Base-by-base conservation (phyloP, 1,140 invertebrate genomes). In the Penaeus indicus region DNA sequence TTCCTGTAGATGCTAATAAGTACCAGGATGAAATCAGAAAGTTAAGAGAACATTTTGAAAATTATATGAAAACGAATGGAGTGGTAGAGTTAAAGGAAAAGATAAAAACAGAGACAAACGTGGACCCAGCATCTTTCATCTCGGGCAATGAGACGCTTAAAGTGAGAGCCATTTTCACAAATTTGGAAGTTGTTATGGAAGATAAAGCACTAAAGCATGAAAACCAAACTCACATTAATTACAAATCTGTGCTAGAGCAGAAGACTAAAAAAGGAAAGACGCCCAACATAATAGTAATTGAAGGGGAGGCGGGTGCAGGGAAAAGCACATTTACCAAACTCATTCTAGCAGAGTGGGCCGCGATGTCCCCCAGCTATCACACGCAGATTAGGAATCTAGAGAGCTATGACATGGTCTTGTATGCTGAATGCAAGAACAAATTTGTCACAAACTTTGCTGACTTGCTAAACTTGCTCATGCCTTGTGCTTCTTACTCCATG, bases 71-170 rank as follows among this genome's bases (percentile, higher is more conserved):
- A 54, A 54, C 5, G 1, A 16, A 13, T 13, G 54, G 54, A 54
- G 54, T 54, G 54, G 4, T 16, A 54, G 54, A 54, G 54, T 5
- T 54, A 16, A 54, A 54, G 16, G 54, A 54, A 1, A 54, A 54
- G 11, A 54, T 54, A 54, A 54, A 54, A 11, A 8, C 10, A 1
- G 5, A 54, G 54, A 54, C 86, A 18, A 88, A 84, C 16, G 61
- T 88, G 21, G 86, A 88, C 63, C 86, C 86, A 75, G 80, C 86
- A n/a, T 88, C 86, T 54, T 88, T 82, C 32, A 77, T 88, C 21
- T 69, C 86, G 13, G 67, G 86, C 19, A 88, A 75, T 54, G 54
- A 88, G 16, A 62, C 54, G 75, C 32, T 88, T 22, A 25, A 77
- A 62, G 67, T 88, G 3, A 63, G 60, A 47, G 83, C 62, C 25